These are phyloP conservation scores for Spea multiplicata DNA, from an alignment of 2,113 vertebrate genomes.

Conservation along the genomic window DNA sequence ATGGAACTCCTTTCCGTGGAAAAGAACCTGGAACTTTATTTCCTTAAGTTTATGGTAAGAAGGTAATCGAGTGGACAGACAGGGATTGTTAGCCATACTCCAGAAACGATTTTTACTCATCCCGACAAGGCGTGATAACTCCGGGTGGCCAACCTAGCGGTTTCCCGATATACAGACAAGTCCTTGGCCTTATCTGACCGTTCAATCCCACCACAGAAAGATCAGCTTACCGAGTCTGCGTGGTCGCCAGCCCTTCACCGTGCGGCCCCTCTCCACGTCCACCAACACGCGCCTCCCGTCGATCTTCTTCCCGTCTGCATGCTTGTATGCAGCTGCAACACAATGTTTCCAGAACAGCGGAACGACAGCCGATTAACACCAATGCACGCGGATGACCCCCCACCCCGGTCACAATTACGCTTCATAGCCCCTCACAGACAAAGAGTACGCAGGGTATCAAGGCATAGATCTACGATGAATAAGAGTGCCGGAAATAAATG, in stretches of 20 bases:
- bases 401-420: slow-evolving; percentile 37
- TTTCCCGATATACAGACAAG: too few relatives aligned
- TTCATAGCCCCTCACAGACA: slow-evolving; percentile 13
- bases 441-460: slow-evolving; percentile 16
- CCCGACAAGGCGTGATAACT: too few relatives aligned
- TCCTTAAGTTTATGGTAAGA: too few relatives aligned
- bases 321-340: slow-evolving; percentile 89
- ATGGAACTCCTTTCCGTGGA: too few relatives aligned
- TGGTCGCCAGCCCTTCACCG: slow-evolving; percentile 88
- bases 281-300: slow-evolving; percentile 86
- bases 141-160: too few relatives aligned
- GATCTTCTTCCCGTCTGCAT: slow-evolving; percentile 93
- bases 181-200: too few relatives aligned
- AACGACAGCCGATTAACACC: slow-evolving; percentile 48
- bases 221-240: slow-evolving; percentile 78
- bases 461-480: slow-evolving; percentile 13
- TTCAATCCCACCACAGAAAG: too few relatives aligned
- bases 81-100: too few relatives aligned
- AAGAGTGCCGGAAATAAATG: too few relatives aligned
- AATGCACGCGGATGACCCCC: slow-evolving; percentile 35
- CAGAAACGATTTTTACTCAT: too few relatives aligned
- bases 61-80: background rate
- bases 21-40: too few relatives aligned
- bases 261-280: slow-evolving; percentile 88
- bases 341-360: slow-evolving; percentile 56